These are phyloP conservation scores for Scolopax bukidnonensis DNA, from an alignment of 2,797 vertebrate genomes.

Conservation along the genomic window DNA sequence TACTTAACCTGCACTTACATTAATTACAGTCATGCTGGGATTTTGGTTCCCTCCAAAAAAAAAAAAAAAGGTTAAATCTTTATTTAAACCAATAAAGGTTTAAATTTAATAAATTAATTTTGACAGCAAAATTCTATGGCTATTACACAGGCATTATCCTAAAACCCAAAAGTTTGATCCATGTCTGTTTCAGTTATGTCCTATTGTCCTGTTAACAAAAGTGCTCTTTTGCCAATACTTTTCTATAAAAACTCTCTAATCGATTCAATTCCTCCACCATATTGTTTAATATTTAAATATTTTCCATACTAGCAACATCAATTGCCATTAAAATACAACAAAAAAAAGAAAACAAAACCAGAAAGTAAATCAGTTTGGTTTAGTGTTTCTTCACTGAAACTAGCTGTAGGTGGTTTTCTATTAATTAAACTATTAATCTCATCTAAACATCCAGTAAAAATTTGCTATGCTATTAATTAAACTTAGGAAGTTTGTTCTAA, in stretches of 20 bases:
- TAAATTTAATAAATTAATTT: background rate
- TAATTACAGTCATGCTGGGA: background rate
- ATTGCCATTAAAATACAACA: background rate
- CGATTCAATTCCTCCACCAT: background rate
- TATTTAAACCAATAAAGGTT: too few species aligned
- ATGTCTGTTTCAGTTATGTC: background rate
- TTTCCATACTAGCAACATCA: background rate
- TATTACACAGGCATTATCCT: background rate
- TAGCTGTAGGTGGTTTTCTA: slow-evolving; percentile 15
- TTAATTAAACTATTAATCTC: slow-evolving; percentile 43
- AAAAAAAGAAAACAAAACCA: background rate
- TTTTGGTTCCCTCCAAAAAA: background rate
- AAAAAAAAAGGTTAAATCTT: background rate
- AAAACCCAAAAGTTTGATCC: background rate
- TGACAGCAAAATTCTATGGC: background rate
- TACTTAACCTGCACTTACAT: background rate
- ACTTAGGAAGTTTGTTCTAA: background rate
- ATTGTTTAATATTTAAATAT: background rate
- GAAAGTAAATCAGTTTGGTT: slow-evolving; percentile 3
- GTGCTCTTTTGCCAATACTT: background rate
- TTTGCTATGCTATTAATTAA: background rate
- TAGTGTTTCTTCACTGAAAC: background rate
- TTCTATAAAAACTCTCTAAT: background rate
- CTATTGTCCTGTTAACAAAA: background rate
- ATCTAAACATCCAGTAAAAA: slow-evolving; percentile 40